These are phyloP conservation scores for Luperina testacea DNA, from an alignment of 2,888 invertebrate genomes.

Conservation along the genomic window DNA sequence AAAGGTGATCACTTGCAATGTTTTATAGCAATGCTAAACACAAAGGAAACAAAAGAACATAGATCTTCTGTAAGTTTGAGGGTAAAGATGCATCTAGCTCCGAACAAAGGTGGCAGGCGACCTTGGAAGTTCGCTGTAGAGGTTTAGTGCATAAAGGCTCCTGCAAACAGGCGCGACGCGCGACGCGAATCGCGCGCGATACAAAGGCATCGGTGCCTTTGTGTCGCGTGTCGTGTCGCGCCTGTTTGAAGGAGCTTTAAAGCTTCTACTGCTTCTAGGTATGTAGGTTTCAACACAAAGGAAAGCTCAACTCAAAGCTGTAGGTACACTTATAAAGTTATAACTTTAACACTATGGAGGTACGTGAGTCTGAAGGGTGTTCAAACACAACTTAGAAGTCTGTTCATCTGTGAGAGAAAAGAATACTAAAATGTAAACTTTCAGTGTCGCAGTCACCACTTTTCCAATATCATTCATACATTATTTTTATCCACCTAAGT, in stretches of 20 bases:
- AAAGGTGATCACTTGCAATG: constrained; percentile 37
- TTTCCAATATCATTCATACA: constrained; percentile 12
- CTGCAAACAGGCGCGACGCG: too few species aligned
- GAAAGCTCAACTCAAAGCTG: constrained; percentile 6
- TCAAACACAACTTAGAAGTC: background rate
- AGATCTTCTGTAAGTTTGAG: background rate
- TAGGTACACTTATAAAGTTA: constrained; percentile 3
- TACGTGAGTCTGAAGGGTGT: constrained; percentile 13
- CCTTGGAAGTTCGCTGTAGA: constrained; percentile 2
- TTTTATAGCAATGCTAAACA: background rate
- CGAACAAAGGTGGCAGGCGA: background rate
- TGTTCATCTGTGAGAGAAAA: constrained; percentile 17
- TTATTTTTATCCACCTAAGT: constrained; percentile 12
- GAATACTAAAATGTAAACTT: constrained; percentile 17
- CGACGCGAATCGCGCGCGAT: too few species aligned
- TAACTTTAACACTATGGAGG: background rate
- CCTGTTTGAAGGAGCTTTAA: too few species aligned
- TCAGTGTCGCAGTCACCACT: background rate
- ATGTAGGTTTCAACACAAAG: constrained; percentile 8
- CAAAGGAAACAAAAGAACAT: constrained; percentile 21
- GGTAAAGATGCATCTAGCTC: background rate
- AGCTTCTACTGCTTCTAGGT: background rate
- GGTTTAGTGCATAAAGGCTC: background rate
- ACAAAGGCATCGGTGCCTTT: too few species aligned
- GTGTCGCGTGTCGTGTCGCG: too few species aligned